Base-by-base conservation (phyloP, 2,797 vertebrate genomes). In the Peromyscus eremicus region DNA sequence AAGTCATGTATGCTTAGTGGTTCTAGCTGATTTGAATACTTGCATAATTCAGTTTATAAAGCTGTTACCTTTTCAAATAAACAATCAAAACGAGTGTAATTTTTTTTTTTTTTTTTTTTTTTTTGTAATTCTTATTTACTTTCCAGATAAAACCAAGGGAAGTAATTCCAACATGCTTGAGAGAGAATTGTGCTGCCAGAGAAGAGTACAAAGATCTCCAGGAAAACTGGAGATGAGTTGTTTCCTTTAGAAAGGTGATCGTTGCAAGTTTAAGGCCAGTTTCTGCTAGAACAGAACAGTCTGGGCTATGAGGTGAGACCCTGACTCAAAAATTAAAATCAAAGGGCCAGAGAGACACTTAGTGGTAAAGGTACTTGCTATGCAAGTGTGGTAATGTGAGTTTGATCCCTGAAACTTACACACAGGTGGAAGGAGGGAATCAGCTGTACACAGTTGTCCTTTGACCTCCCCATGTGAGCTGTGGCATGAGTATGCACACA, bases 21-120 rank as follows among this genome's bases (percentile, higher is more conserved):
- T 73, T 91, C n/a, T 27, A 90, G 19, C 37, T 95, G 79, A 94
- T 95, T 91, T 70, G 46, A 75, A 80, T 97, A 89, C 32, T 94
- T 96, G 55, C 7, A 66, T 49, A 88, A 92, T 90, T 89, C 79
- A 95, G 37, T 82, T 92, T 96, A 40, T 94, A 88, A 96, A 94
- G 11, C n/a, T 64, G 8, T 49, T 89, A 95, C 29, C 49, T 89
- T 83, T 62, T 97, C 68, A 96, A 66, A 40, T 29, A 73, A 95
- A 88, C 55, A 91, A 92, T 84, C 23, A 87, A 95, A 96, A 95
- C 93, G 57, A 91, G 34, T 71, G 16, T 10, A 25, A 77, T 93
- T 91, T 91, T 29, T 29, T 32, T 43, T 92, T 96, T 84, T 55
- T 12, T 25, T 77, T 93, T 91, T 91, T 29, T 29, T 19, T 43